These are phyloP conservation scores for Platalea minor DNA, from an alignment of 2,797 vertebrate species.

Conservation along the genomic window DNA sequence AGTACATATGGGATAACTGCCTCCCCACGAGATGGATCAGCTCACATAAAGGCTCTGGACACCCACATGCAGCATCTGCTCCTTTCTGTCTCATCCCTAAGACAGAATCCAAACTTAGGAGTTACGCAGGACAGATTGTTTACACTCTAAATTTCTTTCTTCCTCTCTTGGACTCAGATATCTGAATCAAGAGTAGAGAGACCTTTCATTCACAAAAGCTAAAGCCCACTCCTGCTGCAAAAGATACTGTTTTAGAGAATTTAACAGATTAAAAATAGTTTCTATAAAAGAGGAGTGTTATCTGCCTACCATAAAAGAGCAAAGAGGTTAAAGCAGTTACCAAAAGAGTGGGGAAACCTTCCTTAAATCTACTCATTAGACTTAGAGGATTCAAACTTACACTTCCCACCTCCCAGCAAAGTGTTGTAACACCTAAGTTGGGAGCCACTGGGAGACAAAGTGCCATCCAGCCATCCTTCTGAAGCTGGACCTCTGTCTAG, in stretches of 20 bases:
- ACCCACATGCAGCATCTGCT: neutral
- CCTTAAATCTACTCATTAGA: neutral
- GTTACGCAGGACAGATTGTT: neutral
- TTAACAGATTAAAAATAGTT: neutral
- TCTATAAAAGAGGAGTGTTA: neutral
- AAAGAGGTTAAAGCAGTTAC: neutral
- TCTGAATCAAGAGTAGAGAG: neutral
- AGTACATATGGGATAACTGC: neutral
- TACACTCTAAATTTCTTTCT: neutral
- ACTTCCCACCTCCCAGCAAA: neutral
- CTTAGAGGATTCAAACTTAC: neutral
- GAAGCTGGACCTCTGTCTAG: neutral
- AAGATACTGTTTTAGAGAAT: neutral
- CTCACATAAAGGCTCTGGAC: neutral
- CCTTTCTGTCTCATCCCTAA: neutral
- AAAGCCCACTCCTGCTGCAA: neutral
- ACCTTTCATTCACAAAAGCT: neutral
- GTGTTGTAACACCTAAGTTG: neutral
- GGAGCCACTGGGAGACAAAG: neutral
- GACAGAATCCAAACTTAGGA: neutral
- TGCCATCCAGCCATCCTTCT: neutral
- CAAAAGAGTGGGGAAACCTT: neutral
- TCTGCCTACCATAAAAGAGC: neutral
- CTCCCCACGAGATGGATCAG: rapidly evolving
- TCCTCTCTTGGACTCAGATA: neutral